Percentiles rank a stretch among this genome's conserved stretches.
Evolutionary conservation across 2,888 invertebrate species (phyloP).

Genomic region (Seladonia tumulorum): DNA sequence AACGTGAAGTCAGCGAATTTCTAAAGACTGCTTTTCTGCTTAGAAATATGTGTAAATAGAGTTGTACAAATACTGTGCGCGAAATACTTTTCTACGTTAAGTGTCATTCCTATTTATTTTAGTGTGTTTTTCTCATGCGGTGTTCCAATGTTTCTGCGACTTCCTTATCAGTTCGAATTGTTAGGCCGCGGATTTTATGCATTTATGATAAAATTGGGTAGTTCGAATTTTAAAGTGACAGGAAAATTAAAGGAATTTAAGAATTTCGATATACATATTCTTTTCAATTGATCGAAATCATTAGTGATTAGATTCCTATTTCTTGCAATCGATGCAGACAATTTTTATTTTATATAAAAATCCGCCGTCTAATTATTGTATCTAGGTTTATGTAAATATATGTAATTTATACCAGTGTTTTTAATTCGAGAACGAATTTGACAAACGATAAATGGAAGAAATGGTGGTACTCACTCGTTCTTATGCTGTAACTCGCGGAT

Average conservation of each 20-base stretch:
- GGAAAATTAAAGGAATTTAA: too few relatives aligned
- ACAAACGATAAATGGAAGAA: neutral
- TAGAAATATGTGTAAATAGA: conserved; percentile 50
- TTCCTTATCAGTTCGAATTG: neutral
- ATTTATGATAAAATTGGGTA: neutral
- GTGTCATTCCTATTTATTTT: conserved; percentile 49
- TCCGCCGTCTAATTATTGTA: neutral
- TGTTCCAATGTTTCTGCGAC: neutral
- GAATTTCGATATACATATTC: too few relatives aligned
- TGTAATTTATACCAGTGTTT: conserved; percentile 12
- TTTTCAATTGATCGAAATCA: neutral
- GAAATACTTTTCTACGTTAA: neutral
- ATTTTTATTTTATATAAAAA: neutral
- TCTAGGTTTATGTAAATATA: conserved; percentile 29
- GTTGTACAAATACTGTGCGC: conserved; percentile 36
- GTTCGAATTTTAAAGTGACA: too few relatives aligned
- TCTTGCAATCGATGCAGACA: neutral
- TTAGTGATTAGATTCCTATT: neutral
- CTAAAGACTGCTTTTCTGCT: conserved; percentile 6
- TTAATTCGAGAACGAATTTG: neutral
- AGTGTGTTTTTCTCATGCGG: neutral
- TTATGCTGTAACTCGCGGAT: conserved; percentile 78
- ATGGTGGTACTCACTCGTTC: conserved; percentile 79
- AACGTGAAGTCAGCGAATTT: conserved; percentile 64
- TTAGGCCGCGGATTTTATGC: too few relatives aligned